Conservation (phyloP, 2,797 vertebrate species). For the Chelon auratus region DNA sequence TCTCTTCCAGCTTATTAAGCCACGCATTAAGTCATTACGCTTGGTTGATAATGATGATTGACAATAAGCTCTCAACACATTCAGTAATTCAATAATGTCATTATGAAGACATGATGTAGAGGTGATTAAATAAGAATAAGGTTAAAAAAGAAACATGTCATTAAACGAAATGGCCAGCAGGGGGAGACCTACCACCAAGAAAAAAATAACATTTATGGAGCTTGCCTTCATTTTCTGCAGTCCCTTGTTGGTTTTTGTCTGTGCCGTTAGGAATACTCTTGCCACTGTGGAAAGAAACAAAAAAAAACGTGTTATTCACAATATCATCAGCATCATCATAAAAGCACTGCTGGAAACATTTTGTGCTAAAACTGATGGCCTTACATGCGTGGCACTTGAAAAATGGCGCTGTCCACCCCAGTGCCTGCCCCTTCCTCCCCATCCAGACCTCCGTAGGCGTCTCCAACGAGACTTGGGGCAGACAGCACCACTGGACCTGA, state of each 20-base stretch:
- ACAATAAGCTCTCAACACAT: conserved; percentile 33
- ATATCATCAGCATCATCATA: neutral
- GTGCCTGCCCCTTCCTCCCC: conserved; percentile 89
- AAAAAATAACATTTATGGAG: conserved; percentile 20
- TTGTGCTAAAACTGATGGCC: conserved; percentile 43
- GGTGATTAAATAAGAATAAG: neutral
- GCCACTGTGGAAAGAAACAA: conserved; percentile 78
- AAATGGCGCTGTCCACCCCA: conserved; percentile 92
- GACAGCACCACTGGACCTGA: conserved; percentile 92
- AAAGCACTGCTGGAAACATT: neutral
- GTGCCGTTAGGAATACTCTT: conserved; percentile 92
- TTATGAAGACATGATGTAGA: conserved; percentile 6
- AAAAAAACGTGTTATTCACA: neutral
- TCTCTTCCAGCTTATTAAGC: conserved; percentile 14
- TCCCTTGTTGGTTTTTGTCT: conserved; percentile 86
- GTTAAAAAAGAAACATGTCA: neutral
- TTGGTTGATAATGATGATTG: conserved; percentile 21
- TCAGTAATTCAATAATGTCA: conserved; percentile 18
- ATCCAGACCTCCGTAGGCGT: conserved; percentile 91
- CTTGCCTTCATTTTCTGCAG: conserved; percentile 91
- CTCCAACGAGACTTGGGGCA: conserved; percentile 87
- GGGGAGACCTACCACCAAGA: conserved; percentile 41
- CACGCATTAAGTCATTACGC: conserved; percentile 28
- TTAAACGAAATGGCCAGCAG: conserved; percentile 61
- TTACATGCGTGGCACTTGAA: conserved; percentile 96